Evolutionary conservation across 2,888 invertebrate species (phyloP), one percentile per base, ranked within the genome.

Genomic region (Copidosoma aretas): DNA sequence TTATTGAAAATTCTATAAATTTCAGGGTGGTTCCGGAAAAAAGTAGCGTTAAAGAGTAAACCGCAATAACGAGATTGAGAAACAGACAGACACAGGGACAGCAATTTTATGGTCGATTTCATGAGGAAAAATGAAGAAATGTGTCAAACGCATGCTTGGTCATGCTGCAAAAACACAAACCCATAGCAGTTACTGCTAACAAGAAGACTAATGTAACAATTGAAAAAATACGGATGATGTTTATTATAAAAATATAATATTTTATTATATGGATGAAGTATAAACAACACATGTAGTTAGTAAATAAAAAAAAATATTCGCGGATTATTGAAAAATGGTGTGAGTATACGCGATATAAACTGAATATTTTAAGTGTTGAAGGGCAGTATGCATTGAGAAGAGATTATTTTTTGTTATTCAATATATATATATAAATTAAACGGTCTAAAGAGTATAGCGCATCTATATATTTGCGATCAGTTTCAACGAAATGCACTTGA

Each of bases 11-110:
- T 56, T 19, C 21, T 19, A 68, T 57, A 12, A 12, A 63, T 81
- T 83, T 64, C 86, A 88, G 88, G 84, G 86, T 81, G 86, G 84
- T 76, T 83, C 86, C 77, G 85, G 85, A 84, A 86, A 86, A 80
- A 87, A 87, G 86, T 88, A 88, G 88, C 86, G 76, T 75, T 77
- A 67, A 80, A 76, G 74, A 79, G 77, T 72, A 80, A 79, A 71
- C 75, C 78, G 72, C 80, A 75, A 73, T 81, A 77, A 78, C 68
- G 74, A 71, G 70, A 57, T 52, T 64, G 65, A 68, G 63, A 60
- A 63, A 63, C 64, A 66, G 63, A 67, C 60, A 15, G 49, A 43
- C n/a, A n/a, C n/a, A n/a, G n/a, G n/a, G n/a, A n/a, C n/a, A n/a
- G n/a, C n/a, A n/a, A n/a, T n/a, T n/a, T n/a, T n/a, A n/a, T n/a